These are phyloP conservation scores for Pycnonotus jocosus DNA, from an alignment of 2,113 vertebrate genomes.

Conservation along the genomic window DNA sequence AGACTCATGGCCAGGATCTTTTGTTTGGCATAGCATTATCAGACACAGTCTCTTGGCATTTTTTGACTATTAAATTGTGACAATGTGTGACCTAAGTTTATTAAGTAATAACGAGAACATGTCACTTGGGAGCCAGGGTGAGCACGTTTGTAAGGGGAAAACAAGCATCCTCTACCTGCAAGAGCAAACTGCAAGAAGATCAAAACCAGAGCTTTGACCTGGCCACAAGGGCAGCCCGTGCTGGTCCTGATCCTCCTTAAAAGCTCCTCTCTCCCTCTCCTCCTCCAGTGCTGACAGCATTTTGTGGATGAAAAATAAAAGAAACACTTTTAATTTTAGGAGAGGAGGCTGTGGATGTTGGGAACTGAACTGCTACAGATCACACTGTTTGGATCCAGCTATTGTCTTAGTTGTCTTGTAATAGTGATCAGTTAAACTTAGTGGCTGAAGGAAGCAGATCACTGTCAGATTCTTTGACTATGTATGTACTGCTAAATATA, in stretches of 20 bases:
- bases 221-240: not conserved
- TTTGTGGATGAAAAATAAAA: not conserved
- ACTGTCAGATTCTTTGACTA: not conserved
- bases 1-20: not conserved
- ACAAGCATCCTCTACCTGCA: not conserved
- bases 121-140: not conserved
- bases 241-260: not conserved
- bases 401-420: not conserved
- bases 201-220: not conserved
- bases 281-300: not conserved
- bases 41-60: not conserved
- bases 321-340: not conserved
- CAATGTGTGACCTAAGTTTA: not conserved
- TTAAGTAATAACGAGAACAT: not conserved
- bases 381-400: not conserved
- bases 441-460: not conserved
- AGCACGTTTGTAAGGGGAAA: accelerated
- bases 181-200: not conserved
- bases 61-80: not conserved
- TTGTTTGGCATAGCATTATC: not conserved
- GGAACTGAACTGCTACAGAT: not conserved
- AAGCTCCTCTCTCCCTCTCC: not conserved
- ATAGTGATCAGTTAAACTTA: not conserved
- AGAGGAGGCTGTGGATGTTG: not conserved
- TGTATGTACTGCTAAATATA: not conserved